phyloP scores from a whole-genome alignment of 1,140 invertebrate species.

The Teleopsis dalmanni region DNA sequence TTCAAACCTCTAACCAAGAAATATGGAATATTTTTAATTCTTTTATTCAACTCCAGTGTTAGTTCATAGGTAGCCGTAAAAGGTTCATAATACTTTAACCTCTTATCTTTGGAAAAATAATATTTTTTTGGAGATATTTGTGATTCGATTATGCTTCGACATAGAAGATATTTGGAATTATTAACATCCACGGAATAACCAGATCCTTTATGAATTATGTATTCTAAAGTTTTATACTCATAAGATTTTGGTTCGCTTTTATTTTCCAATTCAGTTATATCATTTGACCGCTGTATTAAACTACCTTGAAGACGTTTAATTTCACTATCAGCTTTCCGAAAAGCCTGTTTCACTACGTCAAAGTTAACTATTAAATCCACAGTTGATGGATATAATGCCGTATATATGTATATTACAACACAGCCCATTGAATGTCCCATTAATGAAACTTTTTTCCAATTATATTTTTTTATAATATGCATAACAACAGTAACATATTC shows the following conservation, averaged over 20 bases:
- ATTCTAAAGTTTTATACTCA: conserved; percentile 50
- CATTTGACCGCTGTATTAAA: too few relatives aligned
- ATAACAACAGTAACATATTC: conserved; percentile 49
- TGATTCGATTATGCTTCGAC: conserved; percentile 49
- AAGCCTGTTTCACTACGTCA: conserved; percentile 50
- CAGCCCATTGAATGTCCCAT: conserved; percentile 59
- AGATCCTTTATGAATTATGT: conserved; percentile 46
- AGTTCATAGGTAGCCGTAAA: conserved; percentile 11
- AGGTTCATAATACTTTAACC: conserved; percentile 42
- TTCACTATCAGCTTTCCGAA: background rate
- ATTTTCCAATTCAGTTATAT: too few relatives aligned
- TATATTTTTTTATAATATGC: conserved; percentile 52
- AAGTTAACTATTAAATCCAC: conserved; percentile 53
- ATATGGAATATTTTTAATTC: conserved; percentile 20
- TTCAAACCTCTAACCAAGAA: conserved; percentile 24
- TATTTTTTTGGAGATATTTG: conserved; percentile 49
- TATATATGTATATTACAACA: conserved; percentile 48
- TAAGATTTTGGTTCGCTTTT: too few relatives aligned
- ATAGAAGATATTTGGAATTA: conserved; percentile 49
- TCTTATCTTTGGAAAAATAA: conserved; percentile 52
- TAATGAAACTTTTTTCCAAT: conserved; percentile 59
- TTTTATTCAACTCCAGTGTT: conserved; percentile 20
- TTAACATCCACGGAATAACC: conserved; percentile 48
- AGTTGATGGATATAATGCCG: conserved; percentile 49
- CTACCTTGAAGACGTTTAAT: too few relatives aligned